Base-by-base conservation (phyloP, 2,888 invertebrate genomes). In the Drosophila colorata region DNA sequence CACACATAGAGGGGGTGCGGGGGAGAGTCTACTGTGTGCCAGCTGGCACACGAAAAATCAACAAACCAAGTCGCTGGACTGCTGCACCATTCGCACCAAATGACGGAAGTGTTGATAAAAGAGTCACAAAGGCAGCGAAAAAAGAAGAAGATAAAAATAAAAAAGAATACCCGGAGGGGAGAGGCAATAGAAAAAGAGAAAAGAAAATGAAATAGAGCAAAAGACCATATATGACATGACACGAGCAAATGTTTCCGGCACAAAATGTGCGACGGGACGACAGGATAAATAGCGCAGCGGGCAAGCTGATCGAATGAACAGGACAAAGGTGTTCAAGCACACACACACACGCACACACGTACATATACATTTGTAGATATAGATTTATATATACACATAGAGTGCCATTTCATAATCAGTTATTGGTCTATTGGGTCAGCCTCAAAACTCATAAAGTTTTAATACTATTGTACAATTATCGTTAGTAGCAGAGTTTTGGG, bases 41-140 rank as follows among this genome's bases (percentile, higher is more conserved):
- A 72, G 72, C 73, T 72, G 72, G 72, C 74, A 74, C 58, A 64
- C 69, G 65, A 74, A 74, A 74, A 74, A 74, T 74, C 73, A 74
- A 74, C 74, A 74, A 70, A 53, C 70, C 70, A 57, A 64, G 64
- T 71, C 44, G 64, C 64, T 69, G 64, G 70, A 70, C 70, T 69
- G 53, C 38, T 55, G 66, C 67, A 20, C 33, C 69, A 68, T 60
- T 69, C 60, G 60, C 60, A 70, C 60, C 67, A 74, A 79, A 79
- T 79, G 80, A 80, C 83, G 80, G 79, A 83, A 83, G 69, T 83
- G 69, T 83, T 80, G 83, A 79, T 83, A 80, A 83, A 78, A 73
- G 80, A 80, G 83, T 76, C 79, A 79, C 79, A 83, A 79, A 79
- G 83, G 80, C 80, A 83, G 37, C 40, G 49, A 40, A 49, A 61